phyloP scores from a whole-genome alignment of 2,888 invertebrate species.

The Pogonocherus hispidulus region DNA sequence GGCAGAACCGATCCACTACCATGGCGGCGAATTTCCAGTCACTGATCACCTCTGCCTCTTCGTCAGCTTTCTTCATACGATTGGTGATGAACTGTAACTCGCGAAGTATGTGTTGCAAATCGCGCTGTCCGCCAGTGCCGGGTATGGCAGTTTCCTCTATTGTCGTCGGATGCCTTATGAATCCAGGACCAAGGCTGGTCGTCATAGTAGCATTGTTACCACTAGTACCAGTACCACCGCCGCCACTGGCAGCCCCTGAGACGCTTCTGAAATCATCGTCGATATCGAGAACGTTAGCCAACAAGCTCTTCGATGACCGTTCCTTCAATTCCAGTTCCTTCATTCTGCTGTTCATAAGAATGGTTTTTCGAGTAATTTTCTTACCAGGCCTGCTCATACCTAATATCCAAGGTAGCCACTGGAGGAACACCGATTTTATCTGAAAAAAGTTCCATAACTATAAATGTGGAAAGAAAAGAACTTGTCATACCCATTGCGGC shows the following conservation, averaged over 20 bases:
- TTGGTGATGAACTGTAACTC: slow-evolving; percentile 96
- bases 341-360: slow-evolving; percentile 92
- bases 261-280: slow-evolving; percentile 93
- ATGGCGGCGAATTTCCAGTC: slow-evolving; percentile 99
- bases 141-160: slow-evolving; percentile 76
- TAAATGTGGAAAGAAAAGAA: neutral
- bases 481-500: slow-evolving; percentile 91
- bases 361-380: slow-evolving; percentile 91
- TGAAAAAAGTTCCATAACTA: slow-evolving; percentile 64
- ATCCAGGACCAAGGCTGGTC: slow-evolving; percentile 68
- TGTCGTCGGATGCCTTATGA: slow-evolving; percentile 81
- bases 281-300: slow-evolving; percentile 96
- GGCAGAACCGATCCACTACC: slow-evolving; percentile 97
- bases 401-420: slow-evolving; percentile 97
- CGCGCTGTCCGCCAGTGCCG: slow-evolving; percentile 79
- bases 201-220: slow-evolving; percentile 65
- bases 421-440: slow-evolving; percentile 95
- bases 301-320: slow-evolving; percentile 91
- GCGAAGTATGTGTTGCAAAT: slow-evolving; percentile 90
- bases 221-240: neutral
- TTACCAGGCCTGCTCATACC: slow-evolving; percentile 97
- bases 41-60: slow-evolving; percentile 92
- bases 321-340: slow-evolving; percentile 94
- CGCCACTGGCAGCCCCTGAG: slow-evolving; percentile 72
- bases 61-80: slow-evolving; percentile 94